A percentile compares a stretch with the other conserved stretches of the same genome.
These are phyloP conservation scores for Vireo altiloquus DNA, from an alignment of 2,113 vertebrate genomes.

Conservation along the genomic window DNA sequence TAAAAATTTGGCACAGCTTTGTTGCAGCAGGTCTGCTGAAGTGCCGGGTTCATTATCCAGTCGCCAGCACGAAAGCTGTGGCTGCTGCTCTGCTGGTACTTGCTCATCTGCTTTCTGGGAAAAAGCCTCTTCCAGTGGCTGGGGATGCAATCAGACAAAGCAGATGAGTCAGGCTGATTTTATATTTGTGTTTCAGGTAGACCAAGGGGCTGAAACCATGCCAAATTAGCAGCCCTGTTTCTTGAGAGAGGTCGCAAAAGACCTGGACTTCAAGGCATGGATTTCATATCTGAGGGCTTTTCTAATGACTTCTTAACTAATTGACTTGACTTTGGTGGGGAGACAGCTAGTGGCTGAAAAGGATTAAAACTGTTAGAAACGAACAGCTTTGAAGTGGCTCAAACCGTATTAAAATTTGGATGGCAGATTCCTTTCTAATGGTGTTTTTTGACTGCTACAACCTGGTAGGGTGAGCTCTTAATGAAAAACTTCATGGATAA, in stretches of 20 bases:
- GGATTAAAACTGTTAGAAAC: slow-evolving; percentile 63
- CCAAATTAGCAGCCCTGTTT: neutral
- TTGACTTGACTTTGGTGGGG: slow-evolving; percentile 58
- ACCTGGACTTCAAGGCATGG: slow-evolving; percentile 26
- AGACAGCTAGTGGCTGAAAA: slow-evolving; percentile 63
- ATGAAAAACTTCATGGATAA: slow-evolving; percentile 10
- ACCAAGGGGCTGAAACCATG: neutral
- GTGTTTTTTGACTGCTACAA: slow-evolving; percentile 60
- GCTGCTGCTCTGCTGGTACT: neutral
- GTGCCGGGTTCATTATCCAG: neutral
- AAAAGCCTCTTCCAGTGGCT: neutral
- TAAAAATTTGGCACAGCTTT: neutral
- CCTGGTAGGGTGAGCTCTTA: slow-evolving; percentile 34
- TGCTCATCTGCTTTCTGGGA: neutral
- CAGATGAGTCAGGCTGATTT: neutral
- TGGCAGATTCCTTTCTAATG: slow-evolving; percentile 47
- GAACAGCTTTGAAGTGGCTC: slow-evolving; percentile 70
- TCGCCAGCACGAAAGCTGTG: neutral
- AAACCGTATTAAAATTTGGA: slow-evolving; percentile 64
- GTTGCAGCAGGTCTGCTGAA: neutral
- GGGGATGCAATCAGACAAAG: neutral
- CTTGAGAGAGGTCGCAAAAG: neutral
- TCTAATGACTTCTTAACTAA: slow-evolving; percentile 71
- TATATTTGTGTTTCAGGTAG: neutral
- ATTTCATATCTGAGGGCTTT: slow-evolving; percentile 53